These are phyloP conservation scores for Poecilia wingei DNA, from an alignment of 2,797 vertebrate genomes.

Conservation along the genomic window DNA sequence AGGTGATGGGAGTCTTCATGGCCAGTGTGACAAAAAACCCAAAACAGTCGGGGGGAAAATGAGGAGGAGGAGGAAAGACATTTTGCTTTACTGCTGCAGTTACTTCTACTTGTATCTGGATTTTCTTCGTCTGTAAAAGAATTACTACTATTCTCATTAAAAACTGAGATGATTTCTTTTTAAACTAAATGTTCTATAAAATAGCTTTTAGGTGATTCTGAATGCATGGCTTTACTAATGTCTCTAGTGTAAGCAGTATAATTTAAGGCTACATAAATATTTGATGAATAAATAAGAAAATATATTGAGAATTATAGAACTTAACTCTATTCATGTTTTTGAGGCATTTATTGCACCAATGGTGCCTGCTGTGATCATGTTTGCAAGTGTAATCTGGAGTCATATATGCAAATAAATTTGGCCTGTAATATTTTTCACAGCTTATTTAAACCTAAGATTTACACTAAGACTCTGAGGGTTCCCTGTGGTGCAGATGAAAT, in stretches of 20 bases:
- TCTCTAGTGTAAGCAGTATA: neutral
- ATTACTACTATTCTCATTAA: neutral
- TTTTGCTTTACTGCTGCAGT: neutral
- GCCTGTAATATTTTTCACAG: neutral
- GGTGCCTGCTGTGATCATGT: neutral
- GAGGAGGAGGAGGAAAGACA: neutral
- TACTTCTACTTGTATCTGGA: neutral
- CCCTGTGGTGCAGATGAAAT: neutral
- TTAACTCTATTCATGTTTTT: neutral
- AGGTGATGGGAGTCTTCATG: neutral
- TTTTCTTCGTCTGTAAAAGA: neutral
- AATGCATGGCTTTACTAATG: neutral
- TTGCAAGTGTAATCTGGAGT: neutral
- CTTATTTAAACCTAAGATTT: neutral
- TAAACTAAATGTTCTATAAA: neutral
- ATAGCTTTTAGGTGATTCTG: neutral
- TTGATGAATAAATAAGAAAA: neutral
- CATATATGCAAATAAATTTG: neutral
- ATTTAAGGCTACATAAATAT: neutral
- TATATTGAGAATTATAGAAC: neutral
- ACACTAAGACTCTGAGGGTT: neutral
- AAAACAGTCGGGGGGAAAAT: neutral
- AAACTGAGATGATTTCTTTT: neutral
- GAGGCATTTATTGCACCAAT: neutral
- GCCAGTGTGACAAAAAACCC: constrained; percentile 15